Evolutionary conservation across 2,888 invertebrate genomes (phyloP).

Genomic region (Melinopterus prodromus): DNA sequence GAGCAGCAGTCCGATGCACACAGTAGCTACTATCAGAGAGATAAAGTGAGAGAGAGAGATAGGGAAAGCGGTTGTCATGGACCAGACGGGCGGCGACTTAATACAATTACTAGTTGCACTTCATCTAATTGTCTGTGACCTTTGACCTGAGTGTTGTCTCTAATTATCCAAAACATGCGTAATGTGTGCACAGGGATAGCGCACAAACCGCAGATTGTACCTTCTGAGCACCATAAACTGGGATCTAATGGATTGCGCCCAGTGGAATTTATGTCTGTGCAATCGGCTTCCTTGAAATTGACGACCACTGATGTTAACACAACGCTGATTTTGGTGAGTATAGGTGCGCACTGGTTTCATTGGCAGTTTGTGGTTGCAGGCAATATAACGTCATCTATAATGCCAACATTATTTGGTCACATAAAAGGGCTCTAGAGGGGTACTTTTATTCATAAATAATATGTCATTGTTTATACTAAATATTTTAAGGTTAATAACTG

Average conservation of each 20-base stretch:
- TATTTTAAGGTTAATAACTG: too few relatives aligned
- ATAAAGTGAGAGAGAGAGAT: not conserved
- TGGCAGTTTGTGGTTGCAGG: not conserved
- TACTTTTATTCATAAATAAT: too few relatives aligned
- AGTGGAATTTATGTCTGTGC: not conserved
- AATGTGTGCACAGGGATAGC: constrained; percentile 14
- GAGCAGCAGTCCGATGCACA: too few relatives aligned
- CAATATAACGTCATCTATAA: not conserved
- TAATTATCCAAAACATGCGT: constrained; percentile 44
- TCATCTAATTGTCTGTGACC: constrained; percentile 56
- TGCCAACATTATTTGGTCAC: too few relatives aligned
- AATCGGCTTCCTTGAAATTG: not conserved
- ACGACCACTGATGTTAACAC: not conserved
- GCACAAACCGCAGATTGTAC: constrained; percentile 5
- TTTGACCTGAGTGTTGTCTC: constrained; percentile 52
- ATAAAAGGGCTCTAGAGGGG: too few relatives aligned
- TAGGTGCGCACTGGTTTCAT: not conserved
- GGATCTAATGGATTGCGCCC: not conserved
- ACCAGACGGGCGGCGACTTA: constrained; percentile 58
- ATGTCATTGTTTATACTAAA: too few relatives aligned
- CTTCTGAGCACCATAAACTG: not conserved
- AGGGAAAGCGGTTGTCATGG: constrained; percentile 47
- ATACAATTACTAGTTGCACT: constrained; percentile 57
- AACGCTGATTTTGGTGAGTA: not conserved
- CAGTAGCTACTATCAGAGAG: not conserved